Percentiles rank a stretch among this genome's conserved stretches.
These are phyloP conservation scores for Trididemnum nubilum DNA, from an alignment of 23 tunicate genomes.

Conservation along the genomic window DNA sequence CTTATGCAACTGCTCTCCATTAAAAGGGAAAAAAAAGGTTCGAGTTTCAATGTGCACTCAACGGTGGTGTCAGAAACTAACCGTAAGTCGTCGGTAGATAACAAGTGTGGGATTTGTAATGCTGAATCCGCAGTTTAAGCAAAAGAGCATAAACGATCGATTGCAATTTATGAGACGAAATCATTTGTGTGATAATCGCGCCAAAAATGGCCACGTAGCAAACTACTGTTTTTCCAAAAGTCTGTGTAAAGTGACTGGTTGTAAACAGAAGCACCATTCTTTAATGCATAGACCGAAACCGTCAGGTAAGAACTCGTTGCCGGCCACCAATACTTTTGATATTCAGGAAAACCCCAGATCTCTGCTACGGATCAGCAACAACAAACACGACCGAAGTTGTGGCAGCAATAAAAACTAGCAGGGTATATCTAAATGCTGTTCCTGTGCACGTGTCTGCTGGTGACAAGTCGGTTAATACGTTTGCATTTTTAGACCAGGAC, in stretches of 20 bases:
- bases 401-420: background rate
- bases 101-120: no score
- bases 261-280: background rate
- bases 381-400: no score
- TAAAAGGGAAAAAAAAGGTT: no score
- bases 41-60: no score
- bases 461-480: background rate
- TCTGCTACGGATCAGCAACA: no score
- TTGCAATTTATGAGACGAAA: background rate
- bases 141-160: background rate
- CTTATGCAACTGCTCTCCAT: background rate
- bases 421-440: constrained; percentile 30
- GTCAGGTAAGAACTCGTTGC: background rate
- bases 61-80: background rate
- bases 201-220: background rate
- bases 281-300: background rate
- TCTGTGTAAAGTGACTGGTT: background rate
- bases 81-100: no score
- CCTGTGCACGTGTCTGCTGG: constrained; percentile 16
- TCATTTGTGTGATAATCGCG: constrained; percentile 6
- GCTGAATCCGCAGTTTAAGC: background rate
- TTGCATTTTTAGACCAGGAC: constrained; percentile 39
- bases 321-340: no score
- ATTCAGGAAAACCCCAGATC: no score
- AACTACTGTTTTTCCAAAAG: background rate